A percentile compares a stretch with the other conserved stretches of the same genome.
Evolutionary conservation across 1,140 invertebrate species (phyloP).

Genomic region (Oedothorax gibbosus): DNA sequence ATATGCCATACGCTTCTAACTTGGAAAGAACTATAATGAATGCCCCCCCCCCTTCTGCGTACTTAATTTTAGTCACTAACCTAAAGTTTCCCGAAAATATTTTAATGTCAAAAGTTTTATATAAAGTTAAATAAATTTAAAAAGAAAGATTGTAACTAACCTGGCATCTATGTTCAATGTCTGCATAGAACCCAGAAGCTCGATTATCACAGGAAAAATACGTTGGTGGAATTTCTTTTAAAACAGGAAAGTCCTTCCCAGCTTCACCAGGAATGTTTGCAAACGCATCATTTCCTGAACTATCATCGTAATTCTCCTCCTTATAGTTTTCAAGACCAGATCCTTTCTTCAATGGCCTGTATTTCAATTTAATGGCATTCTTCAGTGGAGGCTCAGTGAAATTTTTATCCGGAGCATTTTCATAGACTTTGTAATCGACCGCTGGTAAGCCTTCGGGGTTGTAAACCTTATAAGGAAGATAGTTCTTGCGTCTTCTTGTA

Average conservation of each 20-base stretch:
- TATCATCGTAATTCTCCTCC: not conserved
- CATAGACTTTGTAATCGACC: slow-evolving; percentile 39
- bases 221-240: slow-evolving; percentile 63
- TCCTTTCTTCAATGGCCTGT: slow-evolving; percentile 26
- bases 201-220: slow-evolving; percentile 63
- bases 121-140: not conserved
- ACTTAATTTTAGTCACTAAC: too few relatives aligned
- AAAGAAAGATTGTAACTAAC: slow-evolving; percentile 51
- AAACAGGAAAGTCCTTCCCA: slow-evolving; percentile 72
- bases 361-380: slow-evolving; percentile 11
- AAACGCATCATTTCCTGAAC: slow-evolving; percentile 19
- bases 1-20: too few relatives aligned
- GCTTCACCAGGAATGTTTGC: slow-evolving; percentile 72
- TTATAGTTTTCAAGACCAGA: not conserved
- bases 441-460: slow-evolving; percentile 8
- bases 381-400: slow-evolving; percentile 2
- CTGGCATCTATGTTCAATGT: slow-evolving; percentile 67
- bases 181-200: slow-evolving; percentile 67
- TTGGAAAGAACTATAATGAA: too few relatives aligned
- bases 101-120: not conserved
- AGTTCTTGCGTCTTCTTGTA: slow-evolving; percentile 1
- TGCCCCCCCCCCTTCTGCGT: too few relatives aligned
- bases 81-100: too few relatives aligned
- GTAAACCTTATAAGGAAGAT: slow-evolving; percentile 34
- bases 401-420: slow-evolving; percentile 30